Evolutionary conservation across 2,797 vertebrate species (phyloP), one percentile per base, ranked within the genome.

Genomic region (Squalus acanthias): DNA sequence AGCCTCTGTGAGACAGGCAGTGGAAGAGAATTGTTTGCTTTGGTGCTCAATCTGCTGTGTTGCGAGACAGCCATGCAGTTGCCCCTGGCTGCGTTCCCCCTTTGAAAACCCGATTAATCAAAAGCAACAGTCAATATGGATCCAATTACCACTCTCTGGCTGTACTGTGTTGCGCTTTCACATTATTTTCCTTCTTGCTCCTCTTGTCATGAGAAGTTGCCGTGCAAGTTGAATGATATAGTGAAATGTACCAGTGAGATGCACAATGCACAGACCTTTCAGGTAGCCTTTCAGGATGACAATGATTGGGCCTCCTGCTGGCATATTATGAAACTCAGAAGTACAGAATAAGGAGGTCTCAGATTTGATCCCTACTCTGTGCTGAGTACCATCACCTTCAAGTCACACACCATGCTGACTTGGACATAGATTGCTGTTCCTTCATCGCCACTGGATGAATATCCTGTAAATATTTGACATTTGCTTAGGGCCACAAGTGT

Each of bases 41-140:
- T 93, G 60, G 63, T 93, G n/a, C 60, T 93, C 94, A 95, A 72
- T 72, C 39, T 70, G 93, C 65, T 46, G 50, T 39, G 7, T 22
- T 22, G 91, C 69, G 65, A 69, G 63, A 69, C 20, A 63, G 88
- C 12, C 9, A 24, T 22, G 20, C 33, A 94, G 33, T 39, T 39
- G 12, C 20, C 91, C 33, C 39, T 65, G 91, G 39, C 63, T 72
- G 13, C 0, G 22, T 95, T 95, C 39, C n/a, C 46, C 65, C 22
- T 95, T 70, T 72, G 65, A 95, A 95, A 95, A 4, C 39, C 39
- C 39, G 46, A 74, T 95, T 95, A 72, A 74, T 95, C 94, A 74
- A 50, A 70, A 46, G 20, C 65, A 74, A 72, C 69, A 53, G 39
- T 72, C 46, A 72, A 95, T 72, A 95, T 26, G 10, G 69, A 74